Evolutionary conservation across 2,797 vertebrate genomes (phyloP), one percentile per base, ranked within the genome.

Genomic region (Glyptemys insculpta): DNA sequence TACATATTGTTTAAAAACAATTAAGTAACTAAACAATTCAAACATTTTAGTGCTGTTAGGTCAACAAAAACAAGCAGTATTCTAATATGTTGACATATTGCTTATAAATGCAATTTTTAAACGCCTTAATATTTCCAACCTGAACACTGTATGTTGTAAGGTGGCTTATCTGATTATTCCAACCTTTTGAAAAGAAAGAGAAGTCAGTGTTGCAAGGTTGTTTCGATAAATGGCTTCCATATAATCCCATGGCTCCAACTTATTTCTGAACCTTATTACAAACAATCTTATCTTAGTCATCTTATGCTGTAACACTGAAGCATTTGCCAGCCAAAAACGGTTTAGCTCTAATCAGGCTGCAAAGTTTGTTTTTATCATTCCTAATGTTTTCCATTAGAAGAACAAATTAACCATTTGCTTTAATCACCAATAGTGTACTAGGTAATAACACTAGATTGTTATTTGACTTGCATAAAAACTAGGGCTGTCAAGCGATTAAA

Each of bases 141-240:
- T 0, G 0, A 91, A 25, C 16, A 44, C 88, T 95, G 34, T 91
- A 83, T 6, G 21, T 19, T 94, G 68, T 23, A 88, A 83, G 31
- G 56, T 78, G 29, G 80, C 57, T 85, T 88, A 92, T 87, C 95
- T 85, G 29, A 89, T 96, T 82, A 87, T 74, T 93, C 62, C 79
- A 93, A 81, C 49, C 91, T 82, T 95, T 90, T 82, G 59, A 52
- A 80, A 89, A 85, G 79, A 91, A 88, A 88, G 79, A 90, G 74
- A 93, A 72, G n/a, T 72, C 31, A 86, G 79, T 15, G 8, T 49
- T 78, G 25, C 41, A 87, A 93, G 72, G 50, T 18, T 50, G 18
- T 87, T 90, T 74, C 56, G 37, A 86, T 53, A 89, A 95, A 84
- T 10, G 15, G 68, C 37, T 94, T 83, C 86, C 53, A 37, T 37